phyloP scores from a whole-genome alignment of 2,888 invertebrate genomes.

The Leucophenga maculata region DNA sequence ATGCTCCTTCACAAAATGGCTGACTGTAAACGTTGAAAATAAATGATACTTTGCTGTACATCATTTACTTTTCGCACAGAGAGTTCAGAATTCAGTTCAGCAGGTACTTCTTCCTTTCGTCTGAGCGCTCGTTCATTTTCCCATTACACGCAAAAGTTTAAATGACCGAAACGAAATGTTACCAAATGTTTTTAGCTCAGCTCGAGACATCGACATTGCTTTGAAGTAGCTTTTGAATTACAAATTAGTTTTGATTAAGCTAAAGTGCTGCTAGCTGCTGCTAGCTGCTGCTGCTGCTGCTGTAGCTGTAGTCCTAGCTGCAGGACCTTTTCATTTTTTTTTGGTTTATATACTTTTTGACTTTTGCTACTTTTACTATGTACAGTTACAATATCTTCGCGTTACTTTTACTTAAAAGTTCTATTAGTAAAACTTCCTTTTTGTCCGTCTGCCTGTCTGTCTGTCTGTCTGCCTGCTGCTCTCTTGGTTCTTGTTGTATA shows the following conservation, averaged over 20 bases:
- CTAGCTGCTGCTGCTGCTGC: no score
- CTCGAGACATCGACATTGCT: conserved; percentile 6
- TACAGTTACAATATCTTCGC: neutral
- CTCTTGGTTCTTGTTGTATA: no score
- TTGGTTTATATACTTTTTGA: neutral
- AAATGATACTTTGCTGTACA: conserved; percentile 15
- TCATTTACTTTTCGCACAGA: conserved; percentile 9
- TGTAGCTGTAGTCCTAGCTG: no score
- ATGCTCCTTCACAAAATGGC: neutral
- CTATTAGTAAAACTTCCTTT: no score
- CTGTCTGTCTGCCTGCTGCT: neutral
- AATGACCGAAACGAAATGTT: conserved; percentile 18
- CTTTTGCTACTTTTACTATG: neutral
- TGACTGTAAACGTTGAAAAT: neutral
- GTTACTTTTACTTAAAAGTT: neutral
- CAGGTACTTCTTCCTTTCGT: neutral
- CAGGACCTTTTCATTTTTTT: neutral
- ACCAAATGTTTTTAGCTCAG: conserved; percentile 6
- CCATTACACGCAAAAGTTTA: conserved; percentile 19
- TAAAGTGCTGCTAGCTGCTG: conserved; percentile 3
- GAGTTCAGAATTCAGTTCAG: neutral
- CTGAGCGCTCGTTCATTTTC: neutral
- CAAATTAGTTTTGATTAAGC: conserved; percentile 25
- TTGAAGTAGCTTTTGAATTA: conserved; percentile 23
- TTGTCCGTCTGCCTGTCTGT: neutral